These are phyloP conservation scores for Chymomyza fuscimana DNA, from an alignment of 2,888 invertebrate genomes.

Conservation along the genomic window DNA sequence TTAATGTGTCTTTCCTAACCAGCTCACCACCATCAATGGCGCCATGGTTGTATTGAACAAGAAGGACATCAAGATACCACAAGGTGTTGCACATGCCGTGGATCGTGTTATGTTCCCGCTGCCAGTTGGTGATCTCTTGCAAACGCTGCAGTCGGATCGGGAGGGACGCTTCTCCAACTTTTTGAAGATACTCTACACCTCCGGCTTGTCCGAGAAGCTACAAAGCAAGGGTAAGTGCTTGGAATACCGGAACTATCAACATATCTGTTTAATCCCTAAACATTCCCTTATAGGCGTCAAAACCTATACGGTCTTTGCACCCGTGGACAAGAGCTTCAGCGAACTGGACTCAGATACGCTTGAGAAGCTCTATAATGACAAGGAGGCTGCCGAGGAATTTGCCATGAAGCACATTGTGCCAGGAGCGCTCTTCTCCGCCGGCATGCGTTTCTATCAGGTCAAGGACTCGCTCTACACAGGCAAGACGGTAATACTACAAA, in stretches of 20 bases:
- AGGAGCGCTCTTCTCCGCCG: constrained; percentile 90
- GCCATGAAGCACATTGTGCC: constrained; percentile 88
- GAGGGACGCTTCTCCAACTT: constrained; percentile 90
- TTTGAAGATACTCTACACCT: constrained; percentile 87
- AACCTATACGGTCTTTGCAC: constrained; percentile 92
- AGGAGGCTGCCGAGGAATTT: constrained; percentile 85
- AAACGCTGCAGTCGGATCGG: constrained; percentile 91
- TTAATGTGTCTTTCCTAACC: constrained; percentile 25
- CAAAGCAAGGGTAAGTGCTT: constrained; percentile 77
- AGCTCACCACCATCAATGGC: constrained; percentile 92
- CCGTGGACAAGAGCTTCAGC: constrained; percentile 90
- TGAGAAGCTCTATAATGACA: constrained; percentile 83
- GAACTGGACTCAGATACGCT: constrained; percentile 83
- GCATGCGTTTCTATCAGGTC: constrained; percentile 93
- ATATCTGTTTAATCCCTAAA: neutral
- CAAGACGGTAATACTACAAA: constrained; percentile 88
- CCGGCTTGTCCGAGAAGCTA: constrained; percentile 87
- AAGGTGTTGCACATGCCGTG: constrained; percentile 91
- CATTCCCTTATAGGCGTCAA: constrained; percentile 83
- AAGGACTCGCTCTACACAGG: constrained; percentile 88
- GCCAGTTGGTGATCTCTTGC: constrained; percentile 91
- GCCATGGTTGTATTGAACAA: constrained; percentile 90
- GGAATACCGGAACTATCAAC: neutral
- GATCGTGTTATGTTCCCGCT: constrained; percentile 94
- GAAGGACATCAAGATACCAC: constrained; percentile 90